A percentile compares a stretch with the other conserved stretches of the same genome.
Evolutionary conservation across 2,797 vertebrate species (phyloP).

Genomic region (Danio albolineatus): DNA sequence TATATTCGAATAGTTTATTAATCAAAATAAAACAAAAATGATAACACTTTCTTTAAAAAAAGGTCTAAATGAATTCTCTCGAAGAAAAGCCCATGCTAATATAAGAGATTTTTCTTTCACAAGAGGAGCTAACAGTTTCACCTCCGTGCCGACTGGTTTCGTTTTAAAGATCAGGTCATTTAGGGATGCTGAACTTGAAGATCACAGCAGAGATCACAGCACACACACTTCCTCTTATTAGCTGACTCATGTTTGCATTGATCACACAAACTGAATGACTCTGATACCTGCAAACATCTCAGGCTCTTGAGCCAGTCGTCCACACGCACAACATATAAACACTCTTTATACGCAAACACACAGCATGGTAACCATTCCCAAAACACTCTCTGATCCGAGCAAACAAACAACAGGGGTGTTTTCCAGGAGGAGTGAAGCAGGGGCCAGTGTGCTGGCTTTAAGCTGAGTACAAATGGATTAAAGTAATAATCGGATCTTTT

Average conservation of each 20-base stretch:
- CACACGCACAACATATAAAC: conserved; percentile 12
- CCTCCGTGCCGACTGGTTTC: background rate
- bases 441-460: background rate
- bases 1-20: too few species aligned
- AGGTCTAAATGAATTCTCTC: background rate
- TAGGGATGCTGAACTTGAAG: conserved; percentile 3
- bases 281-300: conserved; percentile 30
- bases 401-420: conserved; percentile 38
- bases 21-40: background rate
- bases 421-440: conserved; percentile 19
- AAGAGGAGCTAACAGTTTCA: background rate
- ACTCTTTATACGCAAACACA: background rate
- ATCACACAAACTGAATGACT: conserved; percentile 10
- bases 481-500: conserved; percentile 2
- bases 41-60: background rate
- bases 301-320: background rate
- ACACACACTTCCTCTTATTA: background rate
- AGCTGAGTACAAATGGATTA: background rate
- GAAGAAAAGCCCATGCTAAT: background rate
- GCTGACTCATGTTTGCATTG: conserved; percentile 24
- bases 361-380: conserved; percentile 26
- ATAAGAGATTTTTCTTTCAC: background rate
- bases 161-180: conserved; percentile 4
- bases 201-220: conserved; percentile 9
- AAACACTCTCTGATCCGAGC: background rate